These are phyloP conservation scores for Carterocephalus palaemon DNA, from an alignment of 2,888 invertebrate species.

Conservation along the genomic window DNA sequence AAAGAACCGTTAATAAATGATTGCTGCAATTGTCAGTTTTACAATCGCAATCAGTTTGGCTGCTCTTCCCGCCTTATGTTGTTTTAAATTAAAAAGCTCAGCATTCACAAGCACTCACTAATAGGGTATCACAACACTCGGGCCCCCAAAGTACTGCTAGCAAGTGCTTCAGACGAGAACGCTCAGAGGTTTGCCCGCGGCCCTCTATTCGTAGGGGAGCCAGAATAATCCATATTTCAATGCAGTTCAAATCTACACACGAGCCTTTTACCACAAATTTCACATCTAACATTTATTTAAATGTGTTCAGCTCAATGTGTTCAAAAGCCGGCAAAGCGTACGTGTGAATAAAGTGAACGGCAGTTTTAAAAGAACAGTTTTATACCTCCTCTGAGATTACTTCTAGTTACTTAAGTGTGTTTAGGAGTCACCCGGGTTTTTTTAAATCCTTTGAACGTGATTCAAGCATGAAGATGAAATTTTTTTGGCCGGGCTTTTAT, in stretches of 20 bases:
- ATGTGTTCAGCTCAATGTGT: conserved; percentile 13
- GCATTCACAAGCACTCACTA: conserved; percentile 54
- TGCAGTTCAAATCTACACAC: conserved; percentile 18
- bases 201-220: conserved; percentile 44
- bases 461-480: conserved; percentile 15
- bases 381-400: conserved; percentile 11
- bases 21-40: no score
- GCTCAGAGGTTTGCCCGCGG: conserved; percentile 42
- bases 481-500: conserved; percentile 13
- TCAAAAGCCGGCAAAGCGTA: not conserved
- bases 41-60: conserved; percentile 37
- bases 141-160: conserved; percentile 37
- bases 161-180: conserved; percentile 46
- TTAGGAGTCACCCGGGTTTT: conserved; percentile 9
- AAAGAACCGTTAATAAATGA: no score
- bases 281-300: conserved; percentile 19
- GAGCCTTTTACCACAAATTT: conserved; percentile 22
- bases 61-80: conserved; percentile 42
- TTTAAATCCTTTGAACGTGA: conserved; percentile 17
- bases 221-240: conserved; percentile 35
- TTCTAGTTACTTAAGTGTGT: conserved; percentile 13
- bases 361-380: conserved; percentile 14
- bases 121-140: conserved; percentile 63
- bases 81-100: conserved; percentile 70
- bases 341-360: conserved; percentile 3